Conservation (phyloP, 2,113 vertebrate genomes). For the Vimba vimba region DNA sequence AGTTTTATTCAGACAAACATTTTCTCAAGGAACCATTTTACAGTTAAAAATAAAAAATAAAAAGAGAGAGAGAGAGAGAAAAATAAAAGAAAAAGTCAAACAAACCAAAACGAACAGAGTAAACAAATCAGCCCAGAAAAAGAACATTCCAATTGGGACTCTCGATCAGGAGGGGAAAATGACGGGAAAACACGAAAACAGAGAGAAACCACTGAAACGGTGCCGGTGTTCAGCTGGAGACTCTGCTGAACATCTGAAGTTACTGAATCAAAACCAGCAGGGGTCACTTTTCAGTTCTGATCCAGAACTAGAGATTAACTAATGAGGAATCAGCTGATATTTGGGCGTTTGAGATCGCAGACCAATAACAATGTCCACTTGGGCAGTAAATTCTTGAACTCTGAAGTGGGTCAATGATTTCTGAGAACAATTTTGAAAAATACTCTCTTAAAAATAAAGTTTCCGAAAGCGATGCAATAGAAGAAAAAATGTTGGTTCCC, state of each 20-base stretch:
- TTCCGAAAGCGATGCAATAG: neutral
- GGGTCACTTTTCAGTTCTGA: neutral
- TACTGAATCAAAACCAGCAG: neutral
- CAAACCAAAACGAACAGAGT: conserved; percentile 43
- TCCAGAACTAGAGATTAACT: neutral
- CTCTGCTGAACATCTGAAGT: neutral
- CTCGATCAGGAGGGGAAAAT: conserved; percentile 43
- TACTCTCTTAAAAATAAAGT: neutral
- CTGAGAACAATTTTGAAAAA: neutral
- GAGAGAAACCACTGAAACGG: neutral
- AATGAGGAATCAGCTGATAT: neutral
- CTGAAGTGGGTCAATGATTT: neutral
- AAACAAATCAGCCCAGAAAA: conserved; percentile 65
- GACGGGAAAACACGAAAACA: conserved; percentile 46
- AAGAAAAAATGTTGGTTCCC: neutral
- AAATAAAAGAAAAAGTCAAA: neutral
- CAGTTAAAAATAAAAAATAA: conserved; percentile 53
- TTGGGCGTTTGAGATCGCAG: neutral
- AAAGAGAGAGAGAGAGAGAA: neutral
- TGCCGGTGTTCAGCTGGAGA: neutral
- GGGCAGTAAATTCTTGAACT: neutral
- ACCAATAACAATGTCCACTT: neutral
- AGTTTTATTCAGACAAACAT: conserved; percentile 71
- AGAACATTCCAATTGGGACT: conserved; percentile 67
- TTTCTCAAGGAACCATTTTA: conserved; percentile 62